Percentiles rank a stretch among this genome's conserved stretches.
Evolutionary conservation across 2,113 vertebrate species (phyloP).

Genomic region (Lagenorhynchus albirostris): DNA sequence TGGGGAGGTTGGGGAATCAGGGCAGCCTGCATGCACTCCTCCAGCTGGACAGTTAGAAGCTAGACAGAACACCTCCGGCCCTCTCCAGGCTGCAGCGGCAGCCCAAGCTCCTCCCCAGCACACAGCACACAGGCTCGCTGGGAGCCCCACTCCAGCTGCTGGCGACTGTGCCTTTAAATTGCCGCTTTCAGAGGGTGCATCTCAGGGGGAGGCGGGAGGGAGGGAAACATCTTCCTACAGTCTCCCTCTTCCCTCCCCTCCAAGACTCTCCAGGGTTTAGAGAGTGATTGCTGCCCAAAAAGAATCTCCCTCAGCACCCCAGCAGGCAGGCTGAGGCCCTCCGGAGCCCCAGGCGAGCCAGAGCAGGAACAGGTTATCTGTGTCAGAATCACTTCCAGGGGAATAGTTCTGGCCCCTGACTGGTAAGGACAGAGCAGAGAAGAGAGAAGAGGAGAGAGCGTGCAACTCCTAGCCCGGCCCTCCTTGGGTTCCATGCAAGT

Average conservation of each 20-base stretch:
- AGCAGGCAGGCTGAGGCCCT: slow-evolving; percentile 21
- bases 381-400: slow-evolving; percentile 52
- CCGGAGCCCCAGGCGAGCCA: not conserved
- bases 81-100: not conserved
- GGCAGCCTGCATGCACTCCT: not conserved
- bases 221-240: slow-evolving; percentile 61
- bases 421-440: slow-evolving; percentile 41
- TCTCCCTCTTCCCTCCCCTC: slow-evolving; percentile 48
- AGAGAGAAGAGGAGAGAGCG: not conserved
- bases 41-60: slow-evolving; percentile 1
- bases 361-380: slow-evolving; percentile 30
- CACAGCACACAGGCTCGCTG: not conserved
- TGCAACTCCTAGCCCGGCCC: not conserved
- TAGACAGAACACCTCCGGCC: slow-evolving; percentile 13
- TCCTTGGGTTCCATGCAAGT: slow-evolving; percentile 41
- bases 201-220: slow-evolving; percentile 51
- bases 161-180: slow-evolving; percentile 72
- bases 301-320: slow-evolving; percentile 46
- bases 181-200: slow-evolving; percentile 62
- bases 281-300: slow-evolving; percentile 58
- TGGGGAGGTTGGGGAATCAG: not conserved
- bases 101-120: slow-evolving; percentile 48
- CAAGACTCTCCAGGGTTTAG: slow-evolving; percentile 62
- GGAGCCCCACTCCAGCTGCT: slow-evolving; percentile 59
- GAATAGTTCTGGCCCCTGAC: slow-evolving; percentile 44